These are phyloP conservation scores for Campoletis sonorensis DNA, from an alignment of 1,140 invertebrate genomes.

Conservation along the genomic window DNA sequence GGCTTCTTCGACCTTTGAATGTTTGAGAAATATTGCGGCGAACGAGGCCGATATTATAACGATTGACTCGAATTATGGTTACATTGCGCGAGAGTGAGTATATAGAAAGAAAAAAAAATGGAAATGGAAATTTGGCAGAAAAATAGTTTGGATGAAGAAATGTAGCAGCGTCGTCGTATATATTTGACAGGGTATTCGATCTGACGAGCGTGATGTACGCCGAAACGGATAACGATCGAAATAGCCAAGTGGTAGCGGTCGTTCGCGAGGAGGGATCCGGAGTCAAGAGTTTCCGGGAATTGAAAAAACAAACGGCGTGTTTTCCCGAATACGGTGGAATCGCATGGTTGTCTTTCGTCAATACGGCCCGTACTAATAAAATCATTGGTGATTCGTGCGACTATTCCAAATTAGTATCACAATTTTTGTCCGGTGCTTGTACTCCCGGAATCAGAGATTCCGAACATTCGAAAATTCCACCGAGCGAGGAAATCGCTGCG, in stretches of 20 bases:
- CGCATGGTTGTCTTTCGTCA: constrained; percentile 80
- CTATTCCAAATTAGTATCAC: constrained; percentile 76
- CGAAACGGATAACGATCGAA: constrained; percentile 73
- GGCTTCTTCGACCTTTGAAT: constrained; percentile 75
- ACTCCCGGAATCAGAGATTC: constrained; percentile 78
- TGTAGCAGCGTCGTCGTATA: too few species aligned
- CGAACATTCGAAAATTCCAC: constrained; percentile 66
- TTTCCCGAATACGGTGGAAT: constrained; percentile 81
- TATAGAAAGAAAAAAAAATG: not conserved
- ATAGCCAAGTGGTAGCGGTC: constrained; percentile 79
- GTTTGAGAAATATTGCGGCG: constrained; percentile 79
- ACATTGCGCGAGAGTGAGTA: constrained; percentile 82
- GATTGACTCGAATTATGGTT: constrained; percentile 83
- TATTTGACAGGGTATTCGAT: constrained; percentile 76
- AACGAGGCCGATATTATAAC: constrained; percentile 82
- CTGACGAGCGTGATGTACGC: constrained; percentile 78
- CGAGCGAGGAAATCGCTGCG: not conserved
- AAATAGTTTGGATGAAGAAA: too few species aligned
- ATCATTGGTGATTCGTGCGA: constrained; percentile 77
- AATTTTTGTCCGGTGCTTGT: constrained; percentile 79
- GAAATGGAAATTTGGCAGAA: too few species aligned
- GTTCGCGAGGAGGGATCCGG: constrained; percentile 71
- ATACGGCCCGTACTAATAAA: constrained; percentile 71
- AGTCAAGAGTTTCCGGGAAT: constrained; percentile 78
- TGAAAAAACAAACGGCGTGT: constrained; percentile 80